Evolutionary conservation across 2,888 invertebrate genomes (phyloP), one percentile per base, ranked within the genome.

Genomic region (Oligia strigilis): DNA sequence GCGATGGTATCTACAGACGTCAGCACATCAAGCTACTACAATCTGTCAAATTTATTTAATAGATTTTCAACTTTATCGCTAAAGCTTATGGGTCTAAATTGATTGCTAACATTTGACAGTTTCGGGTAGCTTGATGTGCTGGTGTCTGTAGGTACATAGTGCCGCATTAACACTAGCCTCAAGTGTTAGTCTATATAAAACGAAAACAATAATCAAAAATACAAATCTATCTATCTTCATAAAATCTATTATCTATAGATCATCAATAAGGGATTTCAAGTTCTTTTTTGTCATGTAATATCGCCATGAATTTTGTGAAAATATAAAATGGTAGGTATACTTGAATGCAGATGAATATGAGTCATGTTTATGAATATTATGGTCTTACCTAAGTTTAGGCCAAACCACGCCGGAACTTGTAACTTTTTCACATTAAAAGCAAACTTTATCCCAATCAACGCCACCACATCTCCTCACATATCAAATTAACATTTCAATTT

Each of bases 401-500:
- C 2, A 40, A n/a, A 29, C 19, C 4, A 17, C 11, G 5, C 17
- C 6, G 2, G 5, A 60, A 52, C 0, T 29, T n/a, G 40, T 8
- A 66, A 70, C 13, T 46, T 29, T 74, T 74, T 17, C n/a, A 40
- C 9, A 40, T 72, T 17, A 43, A 80, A 81, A 77, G 29, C 62
- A 79, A 80, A 77, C 71, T 77, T 72, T 77, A 29, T 66, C 72
- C 66, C 43, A 82, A 85, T 89, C 81, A 81, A 84, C 75, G 77
- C 40, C 64, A 71, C 64, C 70, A 66, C 52, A 84, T 85, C 79
- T 88, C 87, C 81, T 86, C 86, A 80, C 86, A 90, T 88, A 94
- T 94, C 93, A 92, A 94, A 95, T 95, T 95, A 94, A 94, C 94
- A 95, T 96, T 96, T 95, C 95, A 96, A 95, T 96, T 96, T 95